Evolutionary conservation across 2,797 vertebrate species (phyloP).

Genomic region (Scleropages formosus): DNA sequence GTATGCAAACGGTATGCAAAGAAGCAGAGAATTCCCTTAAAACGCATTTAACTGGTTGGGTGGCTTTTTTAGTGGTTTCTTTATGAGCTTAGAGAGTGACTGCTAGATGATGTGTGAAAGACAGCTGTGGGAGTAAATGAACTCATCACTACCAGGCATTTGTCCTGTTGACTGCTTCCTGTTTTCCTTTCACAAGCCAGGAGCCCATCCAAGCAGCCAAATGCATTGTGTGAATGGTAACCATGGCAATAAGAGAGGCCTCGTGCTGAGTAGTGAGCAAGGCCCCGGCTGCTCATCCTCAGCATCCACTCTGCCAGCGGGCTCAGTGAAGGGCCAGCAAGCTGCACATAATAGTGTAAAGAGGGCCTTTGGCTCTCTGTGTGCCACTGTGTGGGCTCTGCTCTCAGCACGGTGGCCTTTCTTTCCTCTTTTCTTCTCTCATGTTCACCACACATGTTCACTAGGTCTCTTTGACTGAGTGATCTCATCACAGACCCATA

Average conservation of each 20-base stretch:
- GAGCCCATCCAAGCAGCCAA: slow-evolving; percentile 17
- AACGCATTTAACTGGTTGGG: not conserved
- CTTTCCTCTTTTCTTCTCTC: not conserved
- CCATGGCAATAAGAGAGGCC: slow-evolving; percentile 19
- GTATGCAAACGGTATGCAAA: not conserved
- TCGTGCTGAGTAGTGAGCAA: not conserved
- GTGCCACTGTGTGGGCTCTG: slow-evolving; percentile 5
- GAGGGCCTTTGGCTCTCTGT: slow-evolving; percentile 2
- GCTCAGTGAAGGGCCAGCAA: slow-evolving; percentile 1
- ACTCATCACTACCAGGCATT: not conserved
- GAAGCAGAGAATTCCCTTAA: not conserved
- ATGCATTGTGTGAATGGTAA: slow-evolving; percentile 24
- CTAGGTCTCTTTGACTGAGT: not conserved
- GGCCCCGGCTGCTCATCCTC: slow-evolving; percentile 15
- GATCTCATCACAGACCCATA: too few species aligned
- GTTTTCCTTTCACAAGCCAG: not conserved
- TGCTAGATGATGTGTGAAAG: not conserved
- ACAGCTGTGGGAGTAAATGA: slow-evolving; percentile 6
- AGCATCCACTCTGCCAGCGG: not conserved
- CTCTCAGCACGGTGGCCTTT: not conserved
- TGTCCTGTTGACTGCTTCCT: slow-evolving; percentile 10
- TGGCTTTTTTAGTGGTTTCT: not conserved
- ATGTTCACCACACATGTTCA: not conserved
- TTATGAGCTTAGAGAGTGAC: slow-evolving; percentile 4
- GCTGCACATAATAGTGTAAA: not conserved